These are phyloP conservation scores for Lordiphosa fenestrarum DNA, from an alignment of 2,888 invertebrate species.

Conservation along the genomic window DNA sequence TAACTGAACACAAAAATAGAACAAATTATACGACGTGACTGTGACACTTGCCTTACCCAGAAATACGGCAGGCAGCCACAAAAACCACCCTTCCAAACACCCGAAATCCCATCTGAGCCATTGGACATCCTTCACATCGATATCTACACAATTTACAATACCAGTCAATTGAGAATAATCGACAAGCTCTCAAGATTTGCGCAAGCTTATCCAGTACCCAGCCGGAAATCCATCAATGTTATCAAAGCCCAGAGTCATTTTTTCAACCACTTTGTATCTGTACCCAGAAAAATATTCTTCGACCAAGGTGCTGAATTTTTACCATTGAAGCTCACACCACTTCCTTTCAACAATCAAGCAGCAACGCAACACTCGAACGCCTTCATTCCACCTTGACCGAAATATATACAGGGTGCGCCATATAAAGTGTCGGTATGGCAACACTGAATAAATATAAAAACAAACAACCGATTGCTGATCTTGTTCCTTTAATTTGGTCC, in stretches of 20 bases:
- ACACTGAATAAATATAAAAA: too few relatives aligned
- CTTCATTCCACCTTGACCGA: slow-evolving; percentile 8
- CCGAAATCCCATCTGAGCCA: not conserved
- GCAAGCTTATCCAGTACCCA: slow-evolving; percentile 3
- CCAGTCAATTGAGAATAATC: not conserved
- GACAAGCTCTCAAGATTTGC: not conserved
- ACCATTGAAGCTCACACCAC: slow-evolving; percentile 17
- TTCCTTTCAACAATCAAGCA: slow-evolving; percentile 22
- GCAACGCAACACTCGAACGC: slow-evolving; percentile 9
- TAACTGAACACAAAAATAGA: slow-evolving; percentile 2
- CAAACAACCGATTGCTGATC: too few relatives aligned
- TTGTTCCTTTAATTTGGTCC: too few relatives aligned
- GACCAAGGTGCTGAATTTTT: slow-evolving; percentile 36
- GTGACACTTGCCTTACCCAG: slow-evolving; percentile 8
- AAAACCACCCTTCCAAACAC: not conserved
- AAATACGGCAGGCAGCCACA: not conserved
- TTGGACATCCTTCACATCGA: not conserved
- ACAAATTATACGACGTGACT: slow-evolving; percentile 6
- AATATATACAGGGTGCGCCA: too few relatives aligned
- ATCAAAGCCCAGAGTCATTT: slow-evolving; percentile 1
- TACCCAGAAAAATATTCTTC: slow-evolving; percentile 14
- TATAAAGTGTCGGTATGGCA: too few relatives aligned
- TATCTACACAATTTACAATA: slow-evolving; percentile 2
- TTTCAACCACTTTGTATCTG: not conserved
- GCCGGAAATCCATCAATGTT: not conserved